A percentile compares a stretch with the other conserved stretches of the same genome.
These are phyloP conservation scores for Gymnothorax javanicus DNA, from an alignment of 2,797 vertebrate genomes.

Conservation along the genomic window DNA sequence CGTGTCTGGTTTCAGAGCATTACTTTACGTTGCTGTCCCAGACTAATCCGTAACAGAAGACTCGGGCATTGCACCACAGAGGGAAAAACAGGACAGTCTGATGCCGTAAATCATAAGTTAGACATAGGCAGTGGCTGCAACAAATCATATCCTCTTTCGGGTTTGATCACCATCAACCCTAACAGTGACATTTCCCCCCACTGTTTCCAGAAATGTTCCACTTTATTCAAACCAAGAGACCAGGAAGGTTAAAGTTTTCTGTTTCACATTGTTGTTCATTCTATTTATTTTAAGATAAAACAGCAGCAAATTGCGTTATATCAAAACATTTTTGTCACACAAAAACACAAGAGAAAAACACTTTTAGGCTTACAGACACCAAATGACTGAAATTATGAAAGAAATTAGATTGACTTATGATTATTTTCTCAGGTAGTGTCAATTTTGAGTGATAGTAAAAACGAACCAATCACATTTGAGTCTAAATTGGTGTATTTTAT, in stretches of 20 bases:
- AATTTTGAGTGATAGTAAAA: too few species aligned
- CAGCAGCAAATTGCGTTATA: not conserved
- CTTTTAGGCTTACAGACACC: not conserved
- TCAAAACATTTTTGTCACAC: not conserved
- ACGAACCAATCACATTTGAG: too few species aligned
- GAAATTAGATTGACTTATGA: too few species aligned
- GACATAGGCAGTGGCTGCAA: not conserved
- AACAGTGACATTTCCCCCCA: not conserved
- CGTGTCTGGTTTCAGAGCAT: not conserved
- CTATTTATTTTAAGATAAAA: not conserved
- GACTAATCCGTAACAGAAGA: not conserved
- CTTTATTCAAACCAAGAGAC: constrained; percentile 2
- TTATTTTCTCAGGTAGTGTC: too few species aligned
- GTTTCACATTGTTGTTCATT: not conserved
- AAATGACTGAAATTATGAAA: too few species aligned
- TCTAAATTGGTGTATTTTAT: too few species aligned
- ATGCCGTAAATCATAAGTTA: not conserved
- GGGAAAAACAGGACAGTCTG: not conserved
- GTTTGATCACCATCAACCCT: not conserved
- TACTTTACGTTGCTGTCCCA: not conserved
- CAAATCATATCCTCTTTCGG: not conserved
- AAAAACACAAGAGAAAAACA: not conserved
- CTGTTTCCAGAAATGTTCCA: not conserved
- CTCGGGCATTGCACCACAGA: not conserved
- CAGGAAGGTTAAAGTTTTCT: not conserved